These are phyloP conservation scores for Drosophila tropicalis DNA, from an alignment of 1,140 invertebrate species.

Conservation along the genomic window DNA sequence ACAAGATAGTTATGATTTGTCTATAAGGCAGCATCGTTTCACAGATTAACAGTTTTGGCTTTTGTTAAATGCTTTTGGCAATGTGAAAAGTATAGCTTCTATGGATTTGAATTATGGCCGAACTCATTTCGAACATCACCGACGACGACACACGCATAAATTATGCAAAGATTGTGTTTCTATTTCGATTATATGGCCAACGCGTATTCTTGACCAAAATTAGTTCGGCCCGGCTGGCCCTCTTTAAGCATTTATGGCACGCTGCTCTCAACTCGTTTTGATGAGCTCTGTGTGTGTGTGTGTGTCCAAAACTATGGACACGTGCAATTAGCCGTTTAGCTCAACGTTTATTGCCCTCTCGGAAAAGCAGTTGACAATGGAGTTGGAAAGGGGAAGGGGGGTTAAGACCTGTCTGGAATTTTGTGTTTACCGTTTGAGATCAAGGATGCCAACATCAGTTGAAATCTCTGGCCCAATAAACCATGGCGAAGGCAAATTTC, in stretches of 20 bases:
- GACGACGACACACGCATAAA: slow-evolving; percentile 59
- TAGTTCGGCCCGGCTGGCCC: neutral
- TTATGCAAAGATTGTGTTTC: slow-evolving; percentile 65
- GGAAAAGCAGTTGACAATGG: slow-evolving; percentile 66
- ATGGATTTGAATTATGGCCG: slow-evolving; percentile 36
- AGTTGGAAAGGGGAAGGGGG: slow-evolving; percentile 11
- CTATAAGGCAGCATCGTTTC: neutral
- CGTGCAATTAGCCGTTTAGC: slow-evolving; percentile 41
- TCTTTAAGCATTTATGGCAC: slow-evolving; percentile 41
- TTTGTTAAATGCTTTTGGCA: slow-evolving; percentile 22
- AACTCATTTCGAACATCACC: slow-evolving; percentile 44
- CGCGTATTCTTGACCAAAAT: slow-evolving; percentile 54
- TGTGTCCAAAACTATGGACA: slow-evolving; percentile 36
- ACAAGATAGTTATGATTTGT: neutral
- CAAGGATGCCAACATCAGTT: slow-evolving; percentile 61
- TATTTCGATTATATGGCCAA: slow-evolving; percentile 32
- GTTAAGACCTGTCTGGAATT: slow-evolving; percentile 18
- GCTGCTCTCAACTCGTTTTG: slow-evolving; percentile 20
- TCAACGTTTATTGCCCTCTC: slow-evolving; percentile 36
- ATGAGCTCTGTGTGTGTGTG: neutral
- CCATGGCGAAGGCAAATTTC: slow-evolving; percentile 5
- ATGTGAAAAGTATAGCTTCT: slow-evolving; percentile 22
- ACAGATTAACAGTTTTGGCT: slow-evolving; percentile 38
- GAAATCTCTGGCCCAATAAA: slow-evolving; percentile 48
- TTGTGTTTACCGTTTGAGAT: slow-evolving; percentile 61